Conservation (phyloP, 2,888 invertebrate genomes). For the Euzetes globulus region DNA sequence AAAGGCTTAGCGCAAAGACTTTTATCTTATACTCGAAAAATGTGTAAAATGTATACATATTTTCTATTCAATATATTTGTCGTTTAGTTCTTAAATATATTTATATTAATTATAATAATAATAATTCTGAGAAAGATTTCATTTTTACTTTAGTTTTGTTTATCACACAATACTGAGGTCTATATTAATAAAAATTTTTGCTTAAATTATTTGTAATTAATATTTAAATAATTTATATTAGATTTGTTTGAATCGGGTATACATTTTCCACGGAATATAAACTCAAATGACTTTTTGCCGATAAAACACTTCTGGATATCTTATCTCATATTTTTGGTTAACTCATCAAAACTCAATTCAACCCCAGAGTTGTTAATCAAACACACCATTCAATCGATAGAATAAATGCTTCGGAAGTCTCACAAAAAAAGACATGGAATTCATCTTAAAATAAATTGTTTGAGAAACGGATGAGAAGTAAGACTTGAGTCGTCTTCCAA, state of each 20-base stretch:
- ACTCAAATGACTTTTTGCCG: background rate
- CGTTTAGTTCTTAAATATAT: background rate
- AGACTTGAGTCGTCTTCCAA: too few species aligned
- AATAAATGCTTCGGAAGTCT: background rate
- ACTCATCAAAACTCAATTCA: background rate
- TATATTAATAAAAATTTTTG: background rate
- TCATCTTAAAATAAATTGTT: background rate
- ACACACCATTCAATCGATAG: background rate
- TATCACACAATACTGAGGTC: conserved; percentile 30
- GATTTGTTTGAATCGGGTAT: conserved; percentile 5
- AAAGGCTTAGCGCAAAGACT: background rate
- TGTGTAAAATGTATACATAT: conserved; percentile 26
- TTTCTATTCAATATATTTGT: background rate
- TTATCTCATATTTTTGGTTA: background rate
- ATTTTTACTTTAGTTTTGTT: background rate
- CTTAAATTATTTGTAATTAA: background rate
- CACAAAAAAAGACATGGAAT: background rate
- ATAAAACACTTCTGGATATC: background rate
- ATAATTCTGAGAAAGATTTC: background rate
- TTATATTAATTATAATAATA: background rate
- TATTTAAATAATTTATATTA: conserved; percentile 24
- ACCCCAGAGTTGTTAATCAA: background rate
- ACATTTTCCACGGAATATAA: conserved; percentile 21
- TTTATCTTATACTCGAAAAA: background rate
- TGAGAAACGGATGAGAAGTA: too few species aligned